A percentile compares a stretch with the other conserved stretches of the same genome.
These are phyloP conservation scores for Sebastes ruberrimus DNA, from an alignment of 2,797 vertebrate species.

Conservation along the genomic window DNA sequence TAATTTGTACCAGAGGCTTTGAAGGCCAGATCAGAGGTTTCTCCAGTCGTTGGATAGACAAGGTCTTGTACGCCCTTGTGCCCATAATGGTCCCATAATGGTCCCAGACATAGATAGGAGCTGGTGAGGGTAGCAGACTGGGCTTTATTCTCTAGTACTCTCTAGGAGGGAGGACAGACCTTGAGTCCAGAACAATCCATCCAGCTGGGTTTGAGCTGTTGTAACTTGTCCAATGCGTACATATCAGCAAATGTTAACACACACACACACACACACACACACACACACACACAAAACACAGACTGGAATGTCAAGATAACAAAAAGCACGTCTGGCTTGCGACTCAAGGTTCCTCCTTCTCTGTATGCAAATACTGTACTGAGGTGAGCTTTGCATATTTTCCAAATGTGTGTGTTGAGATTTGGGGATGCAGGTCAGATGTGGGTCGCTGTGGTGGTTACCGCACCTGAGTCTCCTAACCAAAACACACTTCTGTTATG, in stretches of 20 bases:
- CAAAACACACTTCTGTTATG: not conserved
- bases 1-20: constrained; percentile 3
- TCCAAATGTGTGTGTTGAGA: constrained; percentile 8
- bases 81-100: not conserved
- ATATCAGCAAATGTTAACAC: constrained; percentile 37
- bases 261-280: not conserved
- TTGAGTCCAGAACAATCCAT: constrained; percentile 32
- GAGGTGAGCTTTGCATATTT: constrained; percentile 49
- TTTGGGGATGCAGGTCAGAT: not conserved
- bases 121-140: not conserved
- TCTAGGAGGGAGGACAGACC: constrained; percentile 6
- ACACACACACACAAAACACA: not conserved
- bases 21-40: constrained; percentile 12
- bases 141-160: not conserved
- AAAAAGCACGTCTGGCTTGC: constrained; percentile 35
- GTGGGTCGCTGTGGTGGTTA: not conserved
- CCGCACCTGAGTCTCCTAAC: not conserved
- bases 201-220: constrained; percentile 35
- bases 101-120: constrained; percentile 20
- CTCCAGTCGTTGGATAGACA: not conserved
- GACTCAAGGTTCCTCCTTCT: not conserved
- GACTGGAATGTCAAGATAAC: constrained; percentile 48
- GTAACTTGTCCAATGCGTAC: constrained; percentile 36
- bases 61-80: not conserved
- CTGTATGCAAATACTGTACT: constrained; percentile 23